Percentiles rank a stretch among this genome's conserved stretches.
Evolutionary conservation across 2,888 invertebrate species (phyloP).

Genomic region (Rhogogaster chlorosoma): DNA sequence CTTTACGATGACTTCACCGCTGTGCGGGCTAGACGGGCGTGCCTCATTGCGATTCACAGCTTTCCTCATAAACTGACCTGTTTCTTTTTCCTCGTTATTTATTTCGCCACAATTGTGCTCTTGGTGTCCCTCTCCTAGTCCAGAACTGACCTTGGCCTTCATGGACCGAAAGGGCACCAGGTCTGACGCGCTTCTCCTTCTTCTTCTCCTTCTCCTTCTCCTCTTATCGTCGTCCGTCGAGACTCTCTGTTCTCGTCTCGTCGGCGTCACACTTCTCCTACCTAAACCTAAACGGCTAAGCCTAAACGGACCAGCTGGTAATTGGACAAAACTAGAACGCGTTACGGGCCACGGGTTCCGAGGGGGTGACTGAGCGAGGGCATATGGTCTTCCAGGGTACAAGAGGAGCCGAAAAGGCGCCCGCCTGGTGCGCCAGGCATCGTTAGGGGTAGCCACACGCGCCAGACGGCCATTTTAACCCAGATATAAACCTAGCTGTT

Average conservation of each 20-base stretch:
- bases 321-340: slow-evolving; percentile 44
- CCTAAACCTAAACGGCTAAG: background rate
- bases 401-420: background rate
- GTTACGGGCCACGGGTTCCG: slow-evolving; percentile 30
- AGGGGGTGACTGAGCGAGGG: background rate
- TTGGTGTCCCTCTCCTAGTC: background rate
- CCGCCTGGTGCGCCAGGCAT: slow-evolving; percentile 33
- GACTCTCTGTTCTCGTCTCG: background rate
- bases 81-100: background rate
- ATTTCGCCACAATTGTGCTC: background rate
- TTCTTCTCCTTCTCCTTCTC: background rate
- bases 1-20: slow-evolving; percentile 36
- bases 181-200: background rate
- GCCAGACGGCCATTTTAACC: slow-evolving; percentile 46
- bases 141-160: slow-evolving; percentile 29
- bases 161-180: slow-evolving; percentile 20
- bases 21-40: background rate
- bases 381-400: background rate
- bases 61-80: background rate
- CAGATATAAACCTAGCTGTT: slow-evolving; percentile 1
- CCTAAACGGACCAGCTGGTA: slow-evolving; percentile 35
- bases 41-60: background rate
- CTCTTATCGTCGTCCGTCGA: background rate
- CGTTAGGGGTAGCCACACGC: slow-evolving; percentile 46
- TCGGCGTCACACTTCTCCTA: background rate